Base-by-base conservation (phyloP, 35 echinoderm and acorn worm species). In the Heliocidaris tuberculata region DNA sequence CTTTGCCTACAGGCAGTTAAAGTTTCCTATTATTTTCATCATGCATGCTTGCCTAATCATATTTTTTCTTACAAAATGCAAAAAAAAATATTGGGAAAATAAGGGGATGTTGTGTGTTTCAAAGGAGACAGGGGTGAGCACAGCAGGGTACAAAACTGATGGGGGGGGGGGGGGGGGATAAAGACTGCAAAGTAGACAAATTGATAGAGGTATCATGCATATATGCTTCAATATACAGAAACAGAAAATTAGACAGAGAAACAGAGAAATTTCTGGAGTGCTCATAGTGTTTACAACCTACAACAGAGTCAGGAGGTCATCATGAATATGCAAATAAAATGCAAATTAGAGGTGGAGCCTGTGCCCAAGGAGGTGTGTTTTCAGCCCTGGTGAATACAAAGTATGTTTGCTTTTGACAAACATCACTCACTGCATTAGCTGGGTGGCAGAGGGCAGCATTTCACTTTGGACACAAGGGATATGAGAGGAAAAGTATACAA, bases 301-400 rank as follows among this genome's bases (percentile, higher is more conserved):
- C 52, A 56, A 12, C 65, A 78, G 65, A 21, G 65, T 78, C 65
- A n/a, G 65, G 65, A 78, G 65, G 65, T 78, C 65, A 78, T 27
- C 21, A 78, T 78, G 65, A 78, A 78, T 78, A 78, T 78, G 65
- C 65, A 78, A 78, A 78, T 78, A 78, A n/a, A 78, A 78, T 78
- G 21, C 65, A 78, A 29, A 78, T 78, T 19, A 78, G 65, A 78
- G 65, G 65, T 78, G 65, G 65, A 78, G 65, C 65, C 27, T 78
- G 21, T 78, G 21, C 21, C 65, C 27, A 78, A 78, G 21, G 21
- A 78, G 65, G 65, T 78, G 65, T 78, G 65, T 78, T 78, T 78
- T 78, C 27, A 29, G 19, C 65, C 21, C 4, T 0, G 65, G 65
- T 78, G 65, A 78, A 78, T 78, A 27, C 21, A 78, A n/a, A 78